phyloP scores from a whole-genome alignment of 2,888 invertebrate species.

The Theodoxus fluviatilis region DNA sequence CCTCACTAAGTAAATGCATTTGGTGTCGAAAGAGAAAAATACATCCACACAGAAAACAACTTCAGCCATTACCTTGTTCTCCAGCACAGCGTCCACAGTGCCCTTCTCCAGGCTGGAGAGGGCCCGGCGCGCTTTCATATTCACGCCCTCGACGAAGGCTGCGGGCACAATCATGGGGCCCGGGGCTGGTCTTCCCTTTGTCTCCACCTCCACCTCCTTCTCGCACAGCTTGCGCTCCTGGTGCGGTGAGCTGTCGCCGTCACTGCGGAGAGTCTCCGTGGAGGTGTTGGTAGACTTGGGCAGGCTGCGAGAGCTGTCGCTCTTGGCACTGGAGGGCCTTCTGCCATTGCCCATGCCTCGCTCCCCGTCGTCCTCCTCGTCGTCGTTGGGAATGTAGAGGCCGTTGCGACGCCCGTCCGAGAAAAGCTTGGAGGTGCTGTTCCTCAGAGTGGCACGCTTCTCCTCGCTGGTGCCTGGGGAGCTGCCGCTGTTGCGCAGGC shows the following conservation, averaged over 20 bases:
- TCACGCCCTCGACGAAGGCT: background rate
- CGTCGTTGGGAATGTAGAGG: slow-evolving; percentile 47
- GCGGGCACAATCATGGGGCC: background rate
- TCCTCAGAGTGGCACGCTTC: slow-evolving; percentile 35
- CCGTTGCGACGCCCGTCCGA: slow-evolving; percentile 50
- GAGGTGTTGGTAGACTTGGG: slow-evolving; percentile 56
- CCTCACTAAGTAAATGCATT: no score
- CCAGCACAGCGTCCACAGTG: slow-evolving; percentile 30
- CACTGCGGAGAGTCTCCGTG: slow-evolving; percentile 55
- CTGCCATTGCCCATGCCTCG: slow-evolving; percentile 38
- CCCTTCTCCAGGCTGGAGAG: slow-evolving; percentile 33
- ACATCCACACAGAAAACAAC: no score
- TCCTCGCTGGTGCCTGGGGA: slow-evolving; percentile 33
- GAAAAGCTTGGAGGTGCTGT: slow-evolving; percentile 44
- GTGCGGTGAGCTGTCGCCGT: slow-evolving; percentile 47
- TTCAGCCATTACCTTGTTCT: no score
- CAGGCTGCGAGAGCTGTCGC: slow-evolving; percentile 52
- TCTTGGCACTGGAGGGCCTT: slow-evolving; percentile 45
- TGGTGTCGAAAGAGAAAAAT: no score
- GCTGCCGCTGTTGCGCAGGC: slow-evolving; percentile 34
- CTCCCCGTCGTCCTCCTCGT: slow-evolving; percentile 49
- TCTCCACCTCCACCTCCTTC: slow-evolving; percentile 17
- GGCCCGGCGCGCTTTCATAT: slow-evolving; percentile 26
- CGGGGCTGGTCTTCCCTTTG: background rate
- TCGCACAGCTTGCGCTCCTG: slow-evolving; percentile 39